Percentiles rank a stretch among this genome's conserved stretches.
Conservation (phyloP, 2,888 invertebrate genomes). For the Apeira syringaria region DNA sequence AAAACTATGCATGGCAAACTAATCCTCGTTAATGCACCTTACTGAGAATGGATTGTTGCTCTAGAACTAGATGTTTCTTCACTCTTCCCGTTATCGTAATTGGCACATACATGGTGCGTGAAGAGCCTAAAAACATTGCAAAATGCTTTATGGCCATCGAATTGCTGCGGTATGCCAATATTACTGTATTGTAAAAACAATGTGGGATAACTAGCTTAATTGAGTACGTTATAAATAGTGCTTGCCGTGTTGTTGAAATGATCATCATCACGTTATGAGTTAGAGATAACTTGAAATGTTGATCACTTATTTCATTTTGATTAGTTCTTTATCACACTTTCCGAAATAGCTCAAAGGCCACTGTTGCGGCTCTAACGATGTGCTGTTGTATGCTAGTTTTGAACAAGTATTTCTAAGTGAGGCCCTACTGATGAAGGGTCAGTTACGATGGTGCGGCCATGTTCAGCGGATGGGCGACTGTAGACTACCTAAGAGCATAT, state of each 20-base stretch:
- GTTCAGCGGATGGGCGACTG: no score
- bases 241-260: neutral
- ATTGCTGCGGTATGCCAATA: neutral
- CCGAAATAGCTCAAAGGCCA: no score
- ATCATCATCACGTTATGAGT: neutral
- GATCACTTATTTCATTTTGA: no score
- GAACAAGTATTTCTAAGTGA: no score
- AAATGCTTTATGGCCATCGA: constrained; percentile 8
- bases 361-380: no score
- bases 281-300: neutral
- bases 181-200: neutral
- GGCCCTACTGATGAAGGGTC: no score
- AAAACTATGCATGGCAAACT: no score
- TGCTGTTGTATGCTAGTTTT: no score
- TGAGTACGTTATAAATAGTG: neutral
- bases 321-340: no score
- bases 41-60: constrained; percentile 18
- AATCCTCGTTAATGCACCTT: neutral
- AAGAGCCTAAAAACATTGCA: constrained; percentile 14
- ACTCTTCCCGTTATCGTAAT: constrained; percentile 23
- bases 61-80: constrained; percentile 32
- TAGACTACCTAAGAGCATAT: no score
- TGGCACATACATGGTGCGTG: constrained; percentile 19
- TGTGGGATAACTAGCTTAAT: neutral
- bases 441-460: no score